Base-by-base conservation (phyloP, 2,797 vertebrate species). In the Hippoglossus hippoglossus region DNA sequence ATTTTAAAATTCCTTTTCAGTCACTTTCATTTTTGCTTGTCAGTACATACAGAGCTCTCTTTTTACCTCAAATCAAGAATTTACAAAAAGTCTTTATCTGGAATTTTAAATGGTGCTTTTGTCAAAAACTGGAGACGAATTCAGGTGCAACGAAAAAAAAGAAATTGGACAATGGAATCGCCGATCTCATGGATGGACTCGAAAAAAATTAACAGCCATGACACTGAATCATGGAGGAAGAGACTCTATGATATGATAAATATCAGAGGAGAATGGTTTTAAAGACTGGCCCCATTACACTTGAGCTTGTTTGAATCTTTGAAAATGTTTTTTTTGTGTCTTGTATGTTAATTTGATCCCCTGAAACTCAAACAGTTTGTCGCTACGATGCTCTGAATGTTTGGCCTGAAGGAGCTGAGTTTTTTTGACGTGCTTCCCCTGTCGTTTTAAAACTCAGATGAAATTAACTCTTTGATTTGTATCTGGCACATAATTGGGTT, bases 191-290 rank as follows among this genome's bases (percentile, higher is more conserved):
- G 70, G 60, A 70, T 28, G 47, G 69, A 82, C 0, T 26, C 12
- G 6, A 71, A 56, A 34, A 26, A 63, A 64, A 9, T 28, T 46
- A 50, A 57, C 47, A 75, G 67, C 61, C 60, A 25, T 26, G 67
- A 12, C 67, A 50, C 53, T 39, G 51, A 83, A 64, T 60, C 28
- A 1, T 63, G 41, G 58, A 80, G 58, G 82, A 67, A 71, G 52
- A 69, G 78, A 89, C 83, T 80, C 81, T 75, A 57, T 44, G 64
- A 79, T 75, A 57, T 44, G 6, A 67, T 55, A 34, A 10, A 68
- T 51, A 39, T 56, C 25, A 31, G 64, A 74, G 50, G 63, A 73
- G 8, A 57, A 67, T 70, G 26, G n/a, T 81, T 85, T 84, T 68
- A 82, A 81, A 81, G 71, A 78, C 65, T 61, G 13, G 5, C 51